A percentile compares a stretch with the other conserved stretches of the same genome.
phyloP scores from a whole-genome alignment of 2,797 vertebrate genomes.

The Myotis vivesi region DNA sequence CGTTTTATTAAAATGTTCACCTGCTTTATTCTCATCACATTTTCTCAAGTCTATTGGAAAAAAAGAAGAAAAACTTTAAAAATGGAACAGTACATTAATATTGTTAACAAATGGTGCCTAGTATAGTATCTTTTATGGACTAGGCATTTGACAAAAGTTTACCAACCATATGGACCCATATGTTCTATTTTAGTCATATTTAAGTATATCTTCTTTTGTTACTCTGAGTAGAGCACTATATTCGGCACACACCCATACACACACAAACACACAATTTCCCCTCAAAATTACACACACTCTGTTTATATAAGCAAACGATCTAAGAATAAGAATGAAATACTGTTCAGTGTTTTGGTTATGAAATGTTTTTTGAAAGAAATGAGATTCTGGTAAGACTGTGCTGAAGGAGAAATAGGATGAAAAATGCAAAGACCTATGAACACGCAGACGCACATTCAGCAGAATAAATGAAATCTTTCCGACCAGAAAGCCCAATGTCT shows the following conservation, averaged over 20 bases:
- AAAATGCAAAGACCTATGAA: slow-evolving; percentile 16
- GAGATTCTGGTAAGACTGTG: background rate
- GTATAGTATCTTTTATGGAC: background rate
- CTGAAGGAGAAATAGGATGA: background rate
- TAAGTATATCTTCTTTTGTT: background rate
- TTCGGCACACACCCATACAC: background rate
- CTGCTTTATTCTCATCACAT: background rate
- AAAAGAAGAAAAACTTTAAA: background rate
- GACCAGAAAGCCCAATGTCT: background rate
- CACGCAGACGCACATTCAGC: background rate
- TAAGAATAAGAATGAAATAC: background rate
- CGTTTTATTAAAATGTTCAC: background rate
- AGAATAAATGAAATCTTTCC: background rate
- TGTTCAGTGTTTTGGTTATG: background rate
- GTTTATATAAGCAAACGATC: background rate
- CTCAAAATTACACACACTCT: background rate
- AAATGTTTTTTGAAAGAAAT: slow-evolving; percentile 30
- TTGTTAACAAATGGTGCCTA: background rate
- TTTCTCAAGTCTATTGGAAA: background rate
- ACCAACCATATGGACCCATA: background rate
- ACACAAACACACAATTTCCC: background rate
- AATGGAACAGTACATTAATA: background rate
- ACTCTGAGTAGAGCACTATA: background rate
- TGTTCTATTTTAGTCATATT: background rate
- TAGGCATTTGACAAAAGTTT: background rate